phyloP scores from a whole-genome alignment of 2,113 vertebrate genomes.

The Polypterus senegalus region DNA sequence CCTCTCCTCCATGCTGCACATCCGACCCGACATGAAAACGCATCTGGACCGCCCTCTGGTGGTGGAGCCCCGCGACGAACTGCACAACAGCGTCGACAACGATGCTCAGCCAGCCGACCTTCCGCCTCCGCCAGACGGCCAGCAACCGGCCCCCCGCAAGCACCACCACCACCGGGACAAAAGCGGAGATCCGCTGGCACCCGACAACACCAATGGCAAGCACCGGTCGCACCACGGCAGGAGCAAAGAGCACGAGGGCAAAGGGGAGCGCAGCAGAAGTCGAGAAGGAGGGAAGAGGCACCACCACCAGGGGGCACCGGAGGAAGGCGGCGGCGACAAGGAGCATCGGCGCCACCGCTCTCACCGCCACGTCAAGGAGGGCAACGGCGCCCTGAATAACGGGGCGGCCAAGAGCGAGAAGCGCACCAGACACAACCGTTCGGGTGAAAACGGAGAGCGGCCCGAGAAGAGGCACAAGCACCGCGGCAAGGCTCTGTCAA shows the following conservation, averaged over 20 bases:
- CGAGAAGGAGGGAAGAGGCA: slow-evolving; percentile 62
- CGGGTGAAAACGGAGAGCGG: slow-evolving; percentile 53
- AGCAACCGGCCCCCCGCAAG: slow-evolving; percentile 62
- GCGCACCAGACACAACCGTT: slow-evolving; percentile 52
- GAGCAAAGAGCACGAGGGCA: slow-evolving; percentile 64
- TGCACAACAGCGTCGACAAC: slow-evolving; percentile 33
- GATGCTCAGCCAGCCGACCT: slow-evolving; percentile 20
- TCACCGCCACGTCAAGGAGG: slow-evolving; percentile 64
- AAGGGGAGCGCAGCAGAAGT: slow-evolving; percentile 48
- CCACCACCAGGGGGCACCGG: slow-evolving; percentile 66
- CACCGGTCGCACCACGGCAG: slow-evolving; percentile 64
- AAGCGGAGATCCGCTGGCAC: slow-evolving; percentile 19
- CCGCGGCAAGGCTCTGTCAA: slow-evolving; percentile 47
- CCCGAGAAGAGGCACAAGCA: slow-evolving; percentile 48
- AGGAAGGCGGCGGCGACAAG: slow-evolving; percentile 51
- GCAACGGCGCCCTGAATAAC: slow-evolving; percentile 43
- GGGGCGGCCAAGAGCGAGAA: slow-evolving; percentile 42
- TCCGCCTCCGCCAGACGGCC: slow-evolving; percentile 36
- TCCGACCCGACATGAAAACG: slow-evolving; percentile 80
- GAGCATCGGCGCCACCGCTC: slow-evolving; percentile 55
- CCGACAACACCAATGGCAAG: slow-evolving; percentile 17
- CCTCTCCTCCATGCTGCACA: slow-evolving; percentile 60
- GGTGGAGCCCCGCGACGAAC: slow-evolving; percentile 54
- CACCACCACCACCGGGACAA: slow-evolving; percentile 34
- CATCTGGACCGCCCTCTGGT: slow-evolving; percentile 80